A percentile compares a stretch with the other conserved stretches of the same genome.
phyloP scores from a whole-genome alignment of 1,140 invertebrate species.

The Proctacanthus coquilletti region DNA sequence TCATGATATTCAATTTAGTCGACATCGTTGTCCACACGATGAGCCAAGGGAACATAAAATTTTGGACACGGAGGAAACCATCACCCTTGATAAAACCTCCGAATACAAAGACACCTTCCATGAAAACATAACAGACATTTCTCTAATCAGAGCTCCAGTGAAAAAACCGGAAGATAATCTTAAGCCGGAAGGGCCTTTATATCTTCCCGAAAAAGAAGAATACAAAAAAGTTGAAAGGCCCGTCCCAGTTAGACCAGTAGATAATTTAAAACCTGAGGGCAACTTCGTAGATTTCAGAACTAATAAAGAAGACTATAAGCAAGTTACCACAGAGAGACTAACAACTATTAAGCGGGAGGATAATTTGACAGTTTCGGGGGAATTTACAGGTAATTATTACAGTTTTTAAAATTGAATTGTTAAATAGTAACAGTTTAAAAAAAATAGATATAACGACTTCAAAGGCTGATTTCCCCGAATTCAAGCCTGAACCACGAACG shows the following conservation, averaged over 20 bases:
- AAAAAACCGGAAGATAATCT: slow-evolving; percentile 49
- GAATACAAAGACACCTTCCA: slow-evolving; percentile 49
- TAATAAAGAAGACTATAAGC: too few species aligned
- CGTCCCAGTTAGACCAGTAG: too few species aligned
- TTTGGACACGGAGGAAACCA: slow-evolving; percentile 36
- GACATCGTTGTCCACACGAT: slow-evolving; percentile 46
- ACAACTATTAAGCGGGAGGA: too few species aligned
- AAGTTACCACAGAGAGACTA: too few species aligned
- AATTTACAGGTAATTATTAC: not conserved
- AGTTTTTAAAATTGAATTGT: not conserved
- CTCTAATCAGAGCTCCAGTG: slow-evolving; percentile 36
- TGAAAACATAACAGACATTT: slow-evolving; percentile 45
- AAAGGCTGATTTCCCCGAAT: not conserved
- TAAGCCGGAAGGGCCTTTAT: slow-evolving; percentile 48
- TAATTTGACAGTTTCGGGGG: slow-evolving; percentile 28
- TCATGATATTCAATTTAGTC: slow-evolving; percentile 29
- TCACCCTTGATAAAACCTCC: slow-evolving; percentile 35
- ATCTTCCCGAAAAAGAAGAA: slow-evolving; percentile 39
- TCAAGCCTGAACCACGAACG: slow-evolving; percentile 37
- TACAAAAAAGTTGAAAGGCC: too few species aligned
- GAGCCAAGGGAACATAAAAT: slow-evolving; percentile 40
- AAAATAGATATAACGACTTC: slow-evolving; percentile 8
- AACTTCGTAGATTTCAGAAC: too few species aligned
- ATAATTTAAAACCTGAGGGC: slow-evolving; percentile 47
- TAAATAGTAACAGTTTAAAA: slow-evolving; percentile 17